A percentile compares a stretch with the other conserved stretches of the same genome.
These are phyloP conservation scores for Acronicta aceris DNA, from an alignment of 2,888 invertebrate genomes.

Conservation along the genomic window DNA sequence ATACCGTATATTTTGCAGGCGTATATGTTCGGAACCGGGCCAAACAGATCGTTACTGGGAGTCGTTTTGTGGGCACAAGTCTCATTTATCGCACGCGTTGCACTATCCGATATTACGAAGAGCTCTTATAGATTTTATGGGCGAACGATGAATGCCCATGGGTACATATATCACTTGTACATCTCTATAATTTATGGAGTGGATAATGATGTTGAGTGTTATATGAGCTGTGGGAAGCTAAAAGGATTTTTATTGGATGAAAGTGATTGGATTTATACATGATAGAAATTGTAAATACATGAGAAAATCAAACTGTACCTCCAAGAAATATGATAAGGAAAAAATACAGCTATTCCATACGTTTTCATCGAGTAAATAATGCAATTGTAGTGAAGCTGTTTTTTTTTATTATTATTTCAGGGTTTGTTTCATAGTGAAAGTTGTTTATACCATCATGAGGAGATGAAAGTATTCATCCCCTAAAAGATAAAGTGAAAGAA, in stretches of 20 bases:
- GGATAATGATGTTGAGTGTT: constrained; percentile 52
- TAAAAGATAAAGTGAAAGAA: too few relatives aligned
- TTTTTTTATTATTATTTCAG: too few relatives aligned
- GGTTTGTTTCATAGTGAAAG: too few relatives aligned
- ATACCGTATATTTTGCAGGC: constrained; percentile 23
- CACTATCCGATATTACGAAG: constrained; percentile 61
- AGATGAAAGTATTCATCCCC: too few relatives aligned
- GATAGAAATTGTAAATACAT: constrained; percentile 2
- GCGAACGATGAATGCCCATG: constrained; percentile 77
- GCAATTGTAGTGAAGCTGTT: too few relatives aligned
- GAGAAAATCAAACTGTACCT: neutral
- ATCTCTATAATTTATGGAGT: constrained; percentile 76
- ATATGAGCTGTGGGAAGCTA: constrained; percentile 45
- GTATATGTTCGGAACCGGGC: constrained; percentile 38
- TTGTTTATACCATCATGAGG: too few relatives aligned
- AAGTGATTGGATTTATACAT: constrained; percentile 23
- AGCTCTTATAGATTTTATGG: constrained; percentile 57
- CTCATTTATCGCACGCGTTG: constrained; percentile 64
- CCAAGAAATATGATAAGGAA: too few relatives aligned
- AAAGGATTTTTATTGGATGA: constrained; percentile 43
- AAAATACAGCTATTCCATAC: too few relatives aligned
- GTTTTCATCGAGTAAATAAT: too few relatives aligned
- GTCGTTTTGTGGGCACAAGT: constrained; percentile 60
- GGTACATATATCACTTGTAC: constrained; percentile 79
- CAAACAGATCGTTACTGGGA: constrained; percentile 56